These are phyloP conservation scores for Malthinus flaveolus DNA, from an alignment of 2,888 invertebrate genomes.

Conservation along the genomic window DNA sequence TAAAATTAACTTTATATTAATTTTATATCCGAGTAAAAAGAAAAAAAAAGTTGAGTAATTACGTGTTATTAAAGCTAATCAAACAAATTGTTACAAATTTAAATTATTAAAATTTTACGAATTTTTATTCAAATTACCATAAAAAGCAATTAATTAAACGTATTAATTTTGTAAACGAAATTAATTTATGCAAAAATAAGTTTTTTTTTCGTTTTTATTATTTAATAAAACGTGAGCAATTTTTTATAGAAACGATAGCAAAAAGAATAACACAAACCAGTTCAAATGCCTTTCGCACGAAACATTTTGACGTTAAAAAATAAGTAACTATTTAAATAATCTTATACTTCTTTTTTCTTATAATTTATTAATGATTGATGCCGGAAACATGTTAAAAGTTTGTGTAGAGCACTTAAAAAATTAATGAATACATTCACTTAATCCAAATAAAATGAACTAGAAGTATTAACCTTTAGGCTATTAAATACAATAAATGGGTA, in stretches of 20 bases:
- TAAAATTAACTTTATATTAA: too few species aligned
- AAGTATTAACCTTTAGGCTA: not conserved
- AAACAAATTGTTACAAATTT: too few species aligned
- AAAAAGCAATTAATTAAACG: not conserved
- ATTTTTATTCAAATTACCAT: not conserved
- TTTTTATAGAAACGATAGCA: too few species aligned
- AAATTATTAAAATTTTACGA: too few species aligned
- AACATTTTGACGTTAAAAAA: slow-evolving; percentile 19
- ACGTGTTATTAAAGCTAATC: too few species aligned
- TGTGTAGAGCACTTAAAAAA: slow-evolving; percentile 17
- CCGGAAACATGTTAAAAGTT: slow-evolving; percentile 24
- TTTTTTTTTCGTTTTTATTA: not conserved
- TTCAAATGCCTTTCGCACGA: slow-evolving; percentile 21
- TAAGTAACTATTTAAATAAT: slow-evolving; percentile 23
- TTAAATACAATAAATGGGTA: too few species aligned
- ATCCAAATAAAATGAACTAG: slow-evolving; percentile 6
- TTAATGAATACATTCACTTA: slow-evolving; percentile 28
- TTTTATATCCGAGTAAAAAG: too few species aligned
- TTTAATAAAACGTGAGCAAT: too few species aligned
- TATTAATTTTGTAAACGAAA: not conserved
- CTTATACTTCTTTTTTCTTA: slow-evolving; percentile 20
- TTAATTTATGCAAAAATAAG: slow-evolving; percentile 1
- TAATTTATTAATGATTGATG: slow-evolving; percentile 26
- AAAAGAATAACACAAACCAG: slow-evolving; percentile 12
- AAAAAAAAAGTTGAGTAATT: too few species aligned